Conservation (phyloP, 2,113 vertebrate genomes). For the Nanorana parkeri region DNA sequence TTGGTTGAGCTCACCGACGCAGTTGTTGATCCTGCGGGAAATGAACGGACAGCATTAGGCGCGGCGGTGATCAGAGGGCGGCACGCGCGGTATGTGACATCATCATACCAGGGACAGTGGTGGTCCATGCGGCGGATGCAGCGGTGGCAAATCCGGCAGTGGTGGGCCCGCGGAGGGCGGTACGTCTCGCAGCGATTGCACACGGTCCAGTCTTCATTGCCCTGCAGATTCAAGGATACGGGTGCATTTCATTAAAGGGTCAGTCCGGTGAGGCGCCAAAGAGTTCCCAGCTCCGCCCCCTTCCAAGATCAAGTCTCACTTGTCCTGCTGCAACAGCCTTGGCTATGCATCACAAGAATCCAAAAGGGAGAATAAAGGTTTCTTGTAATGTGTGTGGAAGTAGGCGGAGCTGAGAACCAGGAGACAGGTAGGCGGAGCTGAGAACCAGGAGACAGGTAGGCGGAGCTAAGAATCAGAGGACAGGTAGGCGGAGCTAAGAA, state of each 20-base stretch:
- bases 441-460: too few species aligned
- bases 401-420: background rate
- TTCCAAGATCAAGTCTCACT: too few species aligned
- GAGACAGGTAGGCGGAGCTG: too few species aligned
- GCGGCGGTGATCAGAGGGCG: background rate
- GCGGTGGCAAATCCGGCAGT: slow-evolving; percentile 83
- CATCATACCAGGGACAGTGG: slow-evolving; percentile 82
- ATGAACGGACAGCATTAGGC: background rate
- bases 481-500: too few species aligned
- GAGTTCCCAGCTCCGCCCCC: too few species aligned
- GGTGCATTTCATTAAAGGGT: too few species aligned
- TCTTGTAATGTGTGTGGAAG: too few species aligned
- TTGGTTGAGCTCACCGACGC: slow-evolving; percentile 83
- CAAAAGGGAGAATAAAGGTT: too few species aligned
- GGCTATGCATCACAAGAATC: too few species aligned
- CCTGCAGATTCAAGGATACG: slow-evolving; percentile 63
- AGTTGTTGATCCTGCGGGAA: slow-evolving; percentile 80
- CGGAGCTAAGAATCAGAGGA: too few species aligned
- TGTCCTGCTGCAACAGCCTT: too few species aligned
- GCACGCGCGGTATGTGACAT: background rate
- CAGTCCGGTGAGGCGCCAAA: too few species aligned
- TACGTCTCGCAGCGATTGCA: slow-evolving; percentile 84
- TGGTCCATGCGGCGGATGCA: slow-evolving; percentile 86
- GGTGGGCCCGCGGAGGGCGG: slow-evolving; percentile 82
- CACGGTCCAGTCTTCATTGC: slow-evolving; percentile 82